Evolutionary conservation across 1,140 invertebrate species (phyloP).

Genomic region (Pygmarrhopalites habei): DNA sequence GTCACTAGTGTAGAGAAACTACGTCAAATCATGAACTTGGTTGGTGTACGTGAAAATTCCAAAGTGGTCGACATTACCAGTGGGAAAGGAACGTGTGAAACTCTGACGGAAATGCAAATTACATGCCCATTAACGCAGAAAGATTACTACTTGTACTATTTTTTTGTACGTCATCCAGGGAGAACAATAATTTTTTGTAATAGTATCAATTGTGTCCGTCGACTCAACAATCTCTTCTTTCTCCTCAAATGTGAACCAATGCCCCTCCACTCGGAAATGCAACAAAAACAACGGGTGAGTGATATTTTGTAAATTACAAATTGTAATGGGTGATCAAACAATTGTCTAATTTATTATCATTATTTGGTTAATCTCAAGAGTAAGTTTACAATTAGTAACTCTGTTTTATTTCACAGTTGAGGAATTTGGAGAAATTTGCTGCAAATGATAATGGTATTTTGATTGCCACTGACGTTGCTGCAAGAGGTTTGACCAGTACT

Average conservation of each 20-base stretch:
- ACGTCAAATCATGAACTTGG: constrained; percentile 54
- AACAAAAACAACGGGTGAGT: constrained; percentile 84
- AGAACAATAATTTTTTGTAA: constrained; percentile 95
- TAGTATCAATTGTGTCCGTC: constrained; percentile 84
- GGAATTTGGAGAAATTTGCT: constrained; percentile 89
- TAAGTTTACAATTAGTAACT: no score
- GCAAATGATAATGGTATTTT: constrained; percentile 65
- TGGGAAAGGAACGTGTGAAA: constrained; percentile 67
- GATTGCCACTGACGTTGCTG: constrained; percentile 96
- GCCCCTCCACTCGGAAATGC: constrained; percentile 89
- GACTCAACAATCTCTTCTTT: constrained; percentile 72
- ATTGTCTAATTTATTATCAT: no score
- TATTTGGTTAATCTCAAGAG: no score
- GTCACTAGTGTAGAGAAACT: constrained; percentile 50
- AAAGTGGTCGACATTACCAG: constrained; percentile 88
- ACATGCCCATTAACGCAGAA: constrained; percentile 67
- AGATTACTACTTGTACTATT: constrained; percentile 91
- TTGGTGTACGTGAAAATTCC: constrained; percentile 72
- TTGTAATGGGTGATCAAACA: no score
- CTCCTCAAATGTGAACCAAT: constrained; percentile 70
- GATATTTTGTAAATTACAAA: no score
- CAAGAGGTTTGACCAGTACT: no score
- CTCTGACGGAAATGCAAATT: constrained; percentile 74
- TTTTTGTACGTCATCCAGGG: constrained; percentile 73
- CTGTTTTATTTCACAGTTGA: no score